These are phyloP conservation scores for Gouania willdenowi DNA, from an alignment of 2,797 vertebrate species.

Conservation along the genomic window DNA sequence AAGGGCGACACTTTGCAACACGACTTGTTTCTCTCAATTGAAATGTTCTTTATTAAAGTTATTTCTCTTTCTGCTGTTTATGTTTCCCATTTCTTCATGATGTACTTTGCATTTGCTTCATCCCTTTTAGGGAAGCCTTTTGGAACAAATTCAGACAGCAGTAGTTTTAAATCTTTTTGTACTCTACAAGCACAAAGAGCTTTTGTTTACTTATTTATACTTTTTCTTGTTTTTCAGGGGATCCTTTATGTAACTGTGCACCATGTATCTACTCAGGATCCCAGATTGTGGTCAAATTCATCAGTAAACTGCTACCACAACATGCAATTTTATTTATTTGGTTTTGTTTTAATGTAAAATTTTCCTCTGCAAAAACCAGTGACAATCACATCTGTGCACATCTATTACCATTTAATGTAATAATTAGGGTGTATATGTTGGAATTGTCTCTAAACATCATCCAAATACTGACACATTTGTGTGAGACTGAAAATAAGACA, in stretches of 20 bases:
- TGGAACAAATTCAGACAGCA: constrained; percentile 9
- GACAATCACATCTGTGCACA: neutral
- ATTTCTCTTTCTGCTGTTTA: constrained; percentile 7
- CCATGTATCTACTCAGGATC: neutral
- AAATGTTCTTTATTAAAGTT: no score
- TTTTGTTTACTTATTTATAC: constrained; percentile 43
- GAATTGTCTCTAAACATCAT: neutral
- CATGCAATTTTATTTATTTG: neutral
- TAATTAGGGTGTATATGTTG: neutral
- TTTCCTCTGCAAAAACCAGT: constrained; percentile 3
- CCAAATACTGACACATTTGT: constrained; percentile 16
- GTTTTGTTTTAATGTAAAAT: neutral
- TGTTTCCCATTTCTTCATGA: constrained; percentile 5
- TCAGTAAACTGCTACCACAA: neutral
- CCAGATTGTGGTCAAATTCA: neutral
- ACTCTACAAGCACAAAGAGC: constrained; percentile 17
- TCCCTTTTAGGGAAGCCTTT: constrained; percentile 11
- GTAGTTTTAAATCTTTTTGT: constrained; percentile 3
- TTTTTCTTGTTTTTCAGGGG: constrained; percentile 27
- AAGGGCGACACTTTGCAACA: no score
- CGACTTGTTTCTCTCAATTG: no score
- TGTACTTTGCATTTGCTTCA: neutral
- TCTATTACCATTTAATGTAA: neutral
- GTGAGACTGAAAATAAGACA: constrained; percentile 24
- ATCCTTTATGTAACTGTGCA: constrained; percentile 17